Base-by-base conservation (phyloP, 2,888 invertebrate species). In the Tuberolachnus salignus region DNA sequence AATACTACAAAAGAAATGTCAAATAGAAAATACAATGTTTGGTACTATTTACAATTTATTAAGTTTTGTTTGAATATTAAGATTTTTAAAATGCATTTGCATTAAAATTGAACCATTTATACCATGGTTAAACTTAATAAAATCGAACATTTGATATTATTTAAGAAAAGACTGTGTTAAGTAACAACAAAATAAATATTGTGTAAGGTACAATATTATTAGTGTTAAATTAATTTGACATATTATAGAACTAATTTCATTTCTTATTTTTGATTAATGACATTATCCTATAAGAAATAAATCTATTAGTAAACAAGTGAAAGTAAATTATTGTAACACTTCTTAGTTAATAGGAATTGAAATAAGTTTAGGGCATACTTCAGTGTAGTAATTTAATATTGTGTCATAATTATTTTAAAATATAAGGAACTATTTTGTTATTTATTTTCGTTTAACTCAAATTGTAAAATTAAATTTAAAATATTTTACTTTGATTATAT, bases 131-230 rank as follows among this genome's bases (percentile, higher is more conserved):
- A 34, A 57, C 64, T 55, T 67, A 49, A 75, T 67, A 67, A 57
- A 78, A 78, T 67, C 75, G 67, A 78, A 78, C 9, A 21, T 69
- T 67, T 78, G 21, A 59, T 67, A 67, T 21, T 78, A 59, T 69
- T 67, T 67, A 78, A 78, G 34, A 78, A 78, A 78, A 78, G 75
- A 78, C 75, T 78, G 75, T 69, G 59, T 78, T 78, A 66, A 55
- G 74, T 66, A 78, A 78, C 53, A 72, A 44, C 16, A 1, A 64
- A 66, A 66, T 67, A 26, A 78, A 49, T 59, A 1, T 78, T 78
- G 59, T 57, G 49, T 78, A 78, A 67, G 75, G 16, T 67, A 59
- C 16, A 57, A 46, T 67, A 75, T 75, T 66, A 78, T 57, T 78
- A 66, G 49, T 67, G 49, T 78, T 66, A 49, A 69, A 67, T 78